Base-by-base conservation (phyloP, 1,140 invertebrate species). In the Harlomillsia oculata region DNA sequence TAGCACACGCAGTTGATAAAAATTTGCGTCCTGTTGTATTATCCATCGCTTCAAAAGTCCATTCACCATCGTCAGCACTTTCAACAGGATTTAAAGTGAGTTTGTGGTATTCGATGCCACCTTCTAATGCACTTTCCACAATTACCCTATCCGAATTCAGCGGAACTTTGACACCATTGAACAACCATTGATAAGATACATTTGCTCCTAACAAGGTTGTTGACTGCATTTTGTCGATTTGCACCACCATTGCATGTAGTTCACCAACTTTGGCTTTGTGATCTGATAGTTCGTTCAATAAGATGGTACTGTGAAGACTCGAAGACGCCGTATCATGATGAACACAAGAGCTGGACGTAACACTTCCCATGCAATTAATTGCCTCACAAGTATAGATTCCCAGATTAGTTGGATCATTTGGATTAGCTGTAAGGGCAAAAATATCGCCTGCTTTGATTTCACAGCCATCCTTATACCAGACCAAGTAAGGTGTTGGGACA, bases 371-470 rank as follows among this genome's bases (percentile, higher is more conserved):
- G 67, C 86, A 89, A 69, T 89, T 89, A n/a, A 81, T 74, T 0
- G 87, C 87, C 67, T 53, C 83, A 61, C 87, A 90, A 0, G 83
- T 85, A 67, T 90, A 90, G 1, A 82, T 85, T 25, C 87, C 87
- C 26, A 91, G 72, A 2, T 85, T 87, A 0, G 85, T 87, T 5
- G 85, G 83, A 23, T 69, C 89, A 53, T 84, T 80, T 0, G 82
- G 77, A 66, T 85, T 83, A 0, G 85, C 85, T 0, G 83, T 87
- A 14, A 91, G 72, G 1, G 86, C 87, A 66, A 90, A 89, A 14
- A 89, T 82, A 69, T 91, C 87, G 0, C 88, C 87, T 1, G 87
- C 85, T 71, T 85, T 85, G 60, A 91, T 89, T 72, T 89, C 85
- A 54, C 82, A 79, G 49, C 81, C 81, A 69, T 89, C 87, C 74